Percentiles rank a stretch among this genome's conserved stretches.
Conservation (phyloP, 2,888 invertebrate genomes). For the Agrochola lota region DNA sequence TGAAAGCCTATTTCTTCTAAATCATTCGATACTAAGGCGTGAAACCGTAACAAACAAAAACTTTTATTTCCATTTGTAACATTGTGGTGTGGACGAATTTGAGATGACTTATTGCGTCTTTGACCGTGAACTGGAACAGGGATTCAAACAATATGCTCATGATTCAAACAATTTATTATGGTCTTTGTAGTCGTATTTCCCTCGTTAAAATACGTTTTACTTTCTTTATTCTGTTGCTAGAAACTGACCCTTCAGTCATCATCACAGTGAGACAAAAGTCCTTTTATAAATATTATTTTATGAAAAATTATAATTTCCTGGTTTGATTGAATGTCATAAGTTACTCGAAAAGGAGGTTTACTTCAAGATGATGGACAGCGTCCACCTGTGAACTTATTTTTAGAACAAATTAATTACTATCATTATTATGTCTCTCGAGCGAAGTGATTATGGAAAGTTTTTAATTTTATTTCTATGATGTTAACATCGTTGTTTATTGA, state of each 20-base stretch:
- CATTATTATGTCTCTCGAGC: neutral
- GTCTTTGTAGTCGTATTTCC: constrained; percentile 42
- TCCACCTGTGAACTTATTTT: neutral
- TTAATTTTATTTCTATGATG: neutral
- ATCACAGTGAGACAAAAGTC: neutral
- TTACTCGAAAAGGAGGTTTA: neutral
- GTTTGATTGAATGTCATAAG: neutral
- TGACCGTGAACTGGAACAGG: constrained; percentile 42
- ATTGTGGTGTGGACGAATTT: neutral
- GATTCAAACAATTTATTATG: constrained; percentile 12
- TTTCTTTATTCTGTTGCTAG: constrained; percentile 7
- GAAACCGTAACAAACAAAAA: neutral
- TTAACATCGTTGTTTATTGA: neutral
- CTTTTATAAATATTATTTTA: neutral
- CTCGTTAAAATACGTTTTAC: constrained; percentile 25
- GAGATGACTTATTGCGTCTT: constrained; percentile 8
- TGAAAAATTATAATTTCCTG: neutral
- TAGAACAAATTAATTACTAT: neutral
- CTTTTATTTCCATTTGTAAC: neutral
- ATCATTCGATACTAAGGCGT: neutral
- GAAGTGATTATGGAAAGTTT: neutral
- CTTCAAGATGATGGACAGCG: neutral
- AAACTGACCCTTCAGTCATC: neutral
- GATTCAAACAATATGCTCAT: constrained; percentile 1
- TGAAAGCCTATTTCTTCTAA: neutral